Base-by-base conservation (phyloP, 2,113 vertebrate species). In the Mystacornis crossleyi region DNA sequence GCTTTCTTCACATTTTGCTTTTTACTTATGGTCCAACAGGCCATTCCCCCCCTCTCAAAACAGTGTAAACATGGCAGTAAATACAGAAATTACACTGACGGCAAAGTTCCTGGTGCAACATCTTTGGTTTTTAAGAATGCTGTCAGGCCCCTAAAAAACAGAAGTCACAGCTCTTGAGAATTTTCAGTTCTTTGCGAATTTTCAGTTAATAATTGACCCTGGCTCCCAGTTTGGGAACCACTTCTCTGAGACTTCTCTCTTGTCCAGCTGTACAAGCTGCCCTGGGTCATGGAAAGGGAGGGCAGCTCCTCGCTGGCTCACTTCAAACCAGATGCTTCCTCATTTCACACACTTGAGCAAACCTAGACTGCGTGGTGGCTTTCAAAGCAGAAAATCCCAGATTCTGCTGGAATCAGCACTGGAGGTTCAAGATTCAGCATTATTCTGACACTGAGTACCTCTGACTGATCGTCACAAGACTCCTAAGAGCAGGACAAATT, bases 311-410 rank as follows among this genome's bases (percentile, higher is more conserved):
- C 11, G 2, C 21, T 9, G 15, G 3, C 18, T n/a, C 48, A 23
- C 28, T 77, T 6, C 65, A 34, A 16, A 36, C 26, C 23, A 74
- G 34, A 57, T 6, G 17, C 65, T 50, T 53, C 17, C 45, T 67
- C 45, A 7, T 65, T 50, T 53, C 79, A 67, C 43, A 64, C 21
- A 11, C 34, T 36, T 14, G 21, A 40, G 19, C 80, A 83, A 34
- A 29, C 31, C 38, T 10, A 6, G 43, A 7, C 28, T 31, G 33
- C 4, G 1, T 1, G 31, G 1, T 4, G 71, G 34, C 34, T 60
- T 58, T 36, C 10, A 33, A 70, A 79, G 28, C 54, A 38, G 1
- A n/a, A 43, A 57, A 45, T 14, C 55, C 65, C 57, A 67, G 12
- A 55, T 53, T 36, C 65, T 65, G 61, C 73, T 62, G 62, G 53